Conservation (phyloP, 2,113 vertebrate genomes). For the Guaruba guarouba region DNA sequence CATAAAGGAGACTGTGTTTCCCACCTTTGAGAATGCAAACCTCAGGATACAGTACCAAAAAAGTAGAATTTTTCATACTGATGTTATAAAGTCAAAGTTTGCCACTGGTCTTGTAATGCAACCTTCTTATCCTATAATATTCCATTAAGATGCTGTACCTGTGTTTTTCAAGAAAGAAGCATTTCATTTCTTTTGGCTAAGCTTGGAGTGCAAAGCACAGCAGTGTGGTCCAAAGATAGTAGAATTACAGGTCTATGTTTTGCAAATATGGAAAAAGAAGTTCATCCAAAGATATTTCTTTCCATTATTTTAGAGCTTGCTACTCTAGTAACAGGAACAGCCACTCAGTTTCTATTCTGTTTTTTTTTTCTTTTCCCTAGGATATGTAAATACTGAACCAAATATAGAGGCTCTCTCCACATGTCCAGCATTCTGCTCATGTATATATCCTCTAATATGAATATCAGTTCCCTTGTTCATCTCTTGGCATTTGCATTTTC, state of each 20-base stretch:
- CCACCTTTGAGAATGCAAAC: neutral
- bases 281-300: constrained; percentile 42
- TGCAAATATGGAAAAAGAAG: constrained; percentile 25
- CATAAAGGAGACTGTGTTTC: neutral
- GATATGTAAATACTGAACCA: neutral
- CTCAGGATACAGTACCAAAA: neutral
- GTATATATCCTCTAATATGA: neutral
- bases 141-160: constrained; percentile 4
- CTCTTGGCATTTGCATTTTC: neutral
- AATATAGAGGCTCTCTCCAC: neutral
- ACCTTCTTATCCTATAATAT: neutral
- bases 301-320: constrained; percentile 18
- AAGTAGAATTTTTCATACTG: neutral
- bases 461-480: neutral
- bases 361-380: neutral
- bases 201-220: constrained; percentile 1
- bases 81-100: neutral
- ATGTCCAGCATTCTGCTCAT: neutral
- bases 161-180: neutral
- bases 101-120: neutral
- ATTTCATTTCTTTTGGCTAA: neutral
- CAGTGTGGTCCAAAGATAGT: constrained; percentile 1
- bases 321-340: neutral
- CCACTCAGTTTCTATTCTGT: neutral
- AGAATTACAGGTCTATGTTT: constrained; percentile 51